Base-by-base conservation (phyloP, 2,113 vertebrate genomes). In the Chascanopsetta lugubris region DNA sequence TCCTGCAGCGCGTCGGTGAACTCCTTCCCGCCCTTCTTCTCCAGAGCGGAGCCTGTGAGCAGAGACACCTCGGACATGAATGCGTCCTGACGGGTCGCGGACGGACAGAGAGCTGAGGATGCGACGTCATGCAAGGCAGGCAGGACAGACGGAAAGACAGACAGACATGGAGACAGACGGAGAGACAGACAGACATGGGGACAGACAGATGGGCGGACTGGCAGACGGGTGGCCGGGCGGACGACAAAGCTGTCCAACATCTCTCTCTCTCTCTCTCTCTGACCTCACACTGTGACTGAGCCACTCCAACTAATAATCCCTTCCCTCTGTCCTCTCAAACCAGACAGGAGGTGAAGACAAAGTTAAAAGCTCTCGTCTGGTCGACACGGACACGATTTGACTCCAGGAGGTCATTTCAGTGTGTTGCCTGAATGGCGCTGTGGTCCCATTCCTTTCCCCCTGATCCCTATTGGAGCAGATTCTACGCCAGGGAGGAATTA, bases 21-120 rank as follows among this genome's bases (percentile, higher is more conserved):
- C 78, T 98, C 96, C 91, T 98, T 98, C 69, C 97, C 97, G 2
- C 95, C 97, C 56, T 96, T 98, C 89, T 99, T 98, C 85, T 98
- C 97, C 92, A 99, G 93, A 63, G 97, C 96, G 58, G 86, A 93
- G 46, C 97, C 97, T 99, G 72, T 2, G 18, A 49, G 86, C 57
- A 84, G 72, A 86, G 68, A 89, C 29, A 89, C 26, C 47, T n/a
- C 8, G 15, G 42, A 75, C 22, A 55, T 72, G 32, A 60, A 78
- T 63, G n/a, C 51, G 70, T 57, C 29, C 8, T 58, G 11, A 25
- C 21, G 11, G 17, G 22, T 10, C n/a, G 56, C 57, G 17, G 10
- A 51, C 20, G 56, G 29, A 26, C 40, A 26, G 20, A 47, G 11
- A 55, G 61, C 85, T 84, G 34, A 15, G 51, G 42, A 30, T 10